These are phyloP conservation scores for Thalassaphorura encarpata DNA, from an alignment of 1,140 invertebrate species.

Conservation along the genomic window DNA sequence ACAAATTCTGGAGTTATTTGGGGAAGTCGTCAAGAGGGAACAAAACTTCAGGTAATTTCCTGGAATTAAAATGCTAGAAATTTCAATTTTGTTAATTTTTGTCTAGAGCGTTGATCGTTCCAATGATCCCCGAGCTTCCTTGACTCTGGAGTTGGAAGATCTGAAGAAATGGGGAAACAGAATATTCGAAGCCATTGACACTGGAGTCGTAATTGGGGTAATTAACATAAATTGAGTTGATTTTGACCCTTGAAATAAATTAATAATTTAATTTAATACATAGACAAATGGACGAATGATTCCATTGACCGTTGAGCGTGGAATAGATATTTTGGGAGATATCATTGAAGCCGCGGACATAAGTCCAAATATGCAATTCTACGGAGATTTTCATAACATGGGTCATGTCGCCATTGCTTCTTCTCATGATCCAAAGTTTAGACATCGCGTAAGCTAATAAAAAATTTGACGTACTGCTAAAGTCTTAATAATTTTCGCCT, in stretches of 20 bases:
- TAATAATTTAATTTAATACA: not conserved
- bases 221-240: not conserved
- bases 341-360: conserved; percentile 61
- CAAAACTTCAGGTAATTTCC: conserved; percentile 1
- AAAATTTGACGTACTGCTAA: too few species aligned
- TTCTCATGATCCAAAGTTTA: conserved; percentile 56
- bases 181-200: conserved; percentile 61
- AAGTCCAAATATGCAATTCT: conserved; percentile 54
- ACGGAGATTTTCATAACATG: conserved; percentile 60
- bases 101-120: conserved; percentile 26
- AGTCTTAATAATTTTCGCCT: too few species aligned
- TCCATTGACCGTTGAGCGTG: conserved; percentile 38
- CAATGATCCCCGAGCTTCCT: not conserved
- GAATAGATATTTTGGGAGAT: conserved; percentile 70
- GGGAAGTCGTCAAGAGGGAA: conserved; percentile 25
- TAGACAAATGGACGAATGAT: not conserved
- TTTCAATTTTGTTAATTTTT: not conserved
- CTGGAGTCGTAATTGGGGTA: conserved; percentile 44
- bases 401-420: conserved; percentile 56
- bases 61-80: not conserved
- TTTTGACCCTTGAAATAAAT: not conserved
- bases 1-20: conserved; percentile 24
- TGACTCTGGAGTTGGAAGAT: conserved; percentile 42
- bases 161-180: conserved; percentile 63
- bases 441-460: conserved; percentile 31